These are phyloP conservation scores for Phrynocephalus vlangalii DNA, from an alignment of 2,797 vertebrate species.

Conservation along the genomic window DNA sequence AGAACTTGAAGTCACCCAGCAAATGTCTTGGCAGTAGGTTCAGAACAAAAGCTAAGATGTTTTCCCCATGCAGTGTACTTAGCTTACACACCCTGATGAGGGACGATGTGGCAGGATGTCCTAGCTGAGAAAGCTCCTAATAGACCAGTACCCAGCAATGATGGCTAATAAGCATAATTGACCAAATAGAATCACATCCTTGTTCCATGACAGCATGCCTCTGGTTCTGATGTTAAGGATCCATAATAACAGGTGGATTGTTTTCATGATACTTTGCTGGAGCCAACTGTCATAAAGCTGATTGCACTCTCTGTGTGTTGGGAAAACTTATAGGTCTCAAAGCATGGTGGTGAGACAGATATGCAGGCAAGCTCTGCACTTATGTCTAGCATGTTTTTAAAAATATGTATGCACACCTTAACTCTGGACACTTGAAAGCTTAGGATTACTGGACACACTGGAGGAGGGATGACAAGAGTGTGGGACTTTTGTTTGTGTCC, in stretches of 20 bases:
- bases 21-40: background rate
- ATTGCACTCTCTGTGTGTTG: too few species aligned
- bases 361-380: too few species aligned
- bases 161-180: background rate
- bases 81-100: background rate
- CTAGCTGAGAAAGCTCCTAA: background rate
- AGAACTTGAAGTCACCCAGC: background rate
- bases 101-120: background rate
- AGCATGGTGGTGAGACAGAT: too few species aligned
- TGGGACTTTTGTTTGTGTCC: too few species aligned
- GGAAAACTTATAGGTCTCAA: too few species aligned
- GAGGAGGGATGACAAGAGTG: too few species aligned
- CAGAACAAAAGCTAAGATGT: background rate
- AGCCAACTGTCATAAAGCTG: background rate
- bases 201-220: background rate
- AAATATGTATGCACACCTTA: too few species aligned
- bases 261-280: background rate
- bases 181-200: background rate
- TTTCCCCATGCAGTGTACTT: background rate
- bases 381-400: too few species aligned
- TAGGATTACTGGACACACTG: too few species aligned
- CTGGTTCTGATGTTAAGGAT: background rate
- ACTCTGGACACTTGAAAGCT: too few species aligned
- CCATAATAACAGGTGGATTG: background rate
- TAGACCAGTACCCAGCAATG: background rate